A percentile compares a stretch with the other conserved stretches of the same genome.
These are phyloP conservation scores for Rapana venosa DNA, from an alignment of 2,888 invertebrate species.

Conservation along the genomic window DNA sequence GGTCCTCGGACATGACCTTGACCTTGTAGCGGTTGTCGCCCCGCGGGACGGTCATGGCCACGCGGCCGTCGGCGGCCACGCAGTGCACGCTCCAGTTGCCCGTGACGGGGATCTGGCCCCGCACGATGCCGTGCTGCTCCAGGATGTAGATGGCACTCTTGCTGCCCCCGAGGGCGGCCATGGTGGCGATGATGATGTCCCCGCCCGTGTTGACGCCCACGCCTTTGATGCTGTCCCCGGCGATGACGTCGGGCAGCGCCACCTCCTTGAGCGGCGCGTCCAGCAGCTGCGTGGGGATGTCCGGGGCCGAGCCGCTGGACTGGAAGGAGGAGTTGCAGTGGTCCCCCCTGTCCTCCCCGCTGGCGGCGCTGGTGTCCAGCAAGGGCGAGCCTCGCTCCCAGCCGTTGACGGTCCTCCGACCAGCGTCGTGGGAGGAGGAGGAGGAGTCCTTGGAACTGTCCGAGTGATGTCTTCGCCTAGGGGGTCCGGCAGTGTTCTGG, in stretches of 20 bases:
- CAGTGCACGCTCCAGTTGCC: constrained; percentile 69
- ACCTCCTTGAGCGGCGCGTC: constrained; percentile 60
- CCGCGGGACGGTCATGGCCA: constrained; percentile 63
- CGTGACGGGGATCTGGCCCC: constrained; percentile 65
- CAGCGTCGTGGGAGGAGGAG: background rate
- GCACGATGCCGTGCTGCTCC: constrained; percentile 69
- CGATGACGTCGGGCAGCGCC: constrained; percentile 62
- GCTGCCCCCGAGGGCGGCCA: constrained; percentile 49
- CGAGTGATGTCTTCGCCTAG: background rate
- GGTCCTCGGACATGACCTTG: constrained; percentile 66
- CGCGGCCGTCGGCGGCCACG: constrained; percentile 69
- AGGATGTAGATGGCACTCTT: constrained; percentile 64
- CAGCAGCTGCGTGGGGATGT: constrained; percentile 48
- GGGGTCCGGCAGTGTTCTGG: background rate
- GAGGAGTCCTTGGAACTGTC: background rate
- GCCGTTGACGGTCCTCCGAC: background rate
- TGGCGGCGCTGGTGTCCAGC: background rate
- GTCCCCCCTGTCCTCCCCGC: constrained; percentile 19
- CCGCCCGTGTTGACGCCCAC: constrained; percentile 61
- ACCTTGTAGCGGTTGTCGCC: constrained; percentile 72
- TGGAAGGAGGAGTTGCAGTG: constrained; percentile 44
- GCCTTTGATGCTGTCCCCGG: constrained; percentile 68
- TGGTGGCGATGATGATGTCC: constrained; percentile 69
- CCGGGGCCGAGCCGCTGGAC: constrained; percentile 37
- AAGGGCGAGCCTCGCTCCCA: background rate